These are phyloP conservation scores for Melitaea cinxia DNA, from an alignment of 1,140 invertebrate genomes.

Conservation along the genomic window DNA sequence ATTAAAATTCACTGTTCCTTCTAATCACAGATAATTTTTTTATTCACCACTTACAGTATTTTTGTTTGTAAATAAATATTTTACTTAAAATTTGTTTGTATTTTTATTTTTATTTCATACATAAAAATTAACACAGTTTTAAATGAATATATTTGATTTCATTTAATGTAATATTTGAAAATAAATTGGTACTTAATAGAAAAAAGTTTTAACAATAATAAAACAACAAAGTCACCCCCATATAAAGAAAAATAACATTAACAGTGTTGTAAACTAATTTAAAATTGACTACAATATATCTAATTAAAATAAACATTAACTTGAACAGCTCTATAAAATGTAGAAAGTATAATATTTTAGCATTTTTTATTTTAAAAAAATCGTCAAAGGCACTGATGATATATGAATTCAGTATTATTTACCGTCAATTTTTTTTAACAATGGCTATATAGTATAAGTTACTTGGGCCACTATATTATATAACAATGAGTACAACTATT, in stretches of 20 bases:
- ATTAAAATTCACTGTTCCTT: too few relatives aligned
- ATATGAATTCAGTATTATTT: too few relatives aligned
- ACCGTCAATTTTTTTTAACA: too few relatives aligned
- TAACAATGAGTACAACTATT: not conserved
- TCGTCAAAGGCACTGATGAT: constrained; percentile 2
- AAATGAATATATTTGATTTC: too few relatives aligned
- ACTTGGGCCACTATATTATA: too few relatives aligned
- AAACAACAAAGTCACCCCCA: not conserved
- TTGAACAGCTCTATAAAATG: not conserved
- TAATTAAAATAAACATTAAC: not conserved
- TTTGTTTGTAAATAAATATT: too few relatives aligned
- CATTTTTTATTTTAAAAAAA: not conserved
- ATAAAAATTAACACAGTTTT: too few relatives aligned
- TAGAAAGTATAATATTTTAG: not conserved
- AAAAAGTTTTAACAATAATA: not conserved
- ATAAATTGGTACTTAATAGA: not conserved
- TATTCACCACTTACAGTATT: too few relatives aligned
- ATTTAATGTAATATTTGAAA: not conserved
- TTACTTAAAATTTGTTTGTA: too few relatives aligned
- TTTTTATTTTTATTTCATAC: too few relatives aligned
- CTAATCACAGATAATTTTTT: too few relatives aligned
- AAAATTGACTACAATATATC: not conserved
- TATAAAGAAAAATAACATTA: not conserved
- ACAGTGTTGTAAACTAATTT: constrained; percentile 2
- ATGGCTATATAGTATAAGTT: too few relatives aligned